Evolutionary conservation across 1,140 invertebrate species (phyloP).

Genomic region (Drosophila obscura): DNA sequence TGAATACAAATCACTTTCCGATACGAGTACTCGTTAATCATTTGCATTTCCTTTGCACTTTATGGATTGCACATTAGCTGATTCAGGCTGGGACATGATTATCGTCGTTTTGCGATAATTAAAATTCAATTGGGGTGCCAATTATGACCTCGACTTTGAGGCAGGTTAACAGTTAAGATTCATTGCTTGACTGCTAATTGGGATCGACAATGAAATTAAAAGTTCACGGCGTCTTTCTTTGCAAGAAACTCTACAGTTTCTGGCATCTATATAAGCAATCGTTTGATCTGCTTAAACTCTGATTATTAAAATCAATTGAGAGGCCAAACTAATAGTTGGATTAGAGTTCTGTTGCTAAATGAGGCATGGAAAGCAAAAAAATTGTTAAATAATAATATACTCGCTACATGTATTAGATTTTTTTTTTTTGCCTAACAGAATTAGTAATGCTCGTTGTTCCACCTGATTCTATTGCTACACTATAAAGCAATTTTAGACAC

Average conservation of each 20-base stretch:
- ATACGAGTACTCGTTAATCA: not conserved
- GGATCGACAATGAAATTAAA: slow-evolving; percentile 56
- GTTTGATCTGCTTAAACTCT: too few species aligned
- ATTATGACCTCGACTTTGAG: slow-evolving; percentile 42
- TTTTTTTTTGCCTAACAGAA: not conserved
- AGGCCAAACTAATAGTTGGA: too few species aligned
- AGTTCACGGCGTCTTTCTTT: slow-evolving; percentile 25
- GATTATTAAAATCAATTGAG: too few species aligned
- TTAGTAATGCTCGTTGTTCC: slow-evolving; percentile 4
- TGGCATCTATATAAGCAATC: too few species aligned
- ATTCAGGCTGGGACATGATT: slow-evolving; percentile 24
- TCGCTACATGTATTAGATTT: too few species aligned
- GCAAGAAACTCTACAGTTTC: too few species aligned
- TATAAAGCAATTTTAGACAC: not conserved
- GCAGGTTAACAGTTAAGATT: slow-evolving; percentile 68
- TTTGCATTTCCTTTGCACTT: slow-evolving; percentile 24
- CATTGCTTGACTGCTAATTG: slow-evolving; percentile 55
- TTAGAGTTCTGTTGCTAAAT: too few species aligned
- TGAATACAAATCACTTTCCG: slow-evolving; percentile 3
- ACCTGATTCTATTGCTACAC: not conserved
- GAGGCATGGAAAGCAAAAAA: not conserved
- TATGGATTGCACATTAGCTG: slow-evolving; percentile 18
- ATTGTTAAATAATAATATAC: not conserved
- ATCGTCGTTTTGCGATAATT: slow-evolving; percentile 28
- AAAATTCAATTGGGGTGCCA: slow-evolving; percentile 45